Evolutionary conservation across 1,140 invertebrate genomes (phyloP).

Genomic region (Calosoma granatense): DNA sequence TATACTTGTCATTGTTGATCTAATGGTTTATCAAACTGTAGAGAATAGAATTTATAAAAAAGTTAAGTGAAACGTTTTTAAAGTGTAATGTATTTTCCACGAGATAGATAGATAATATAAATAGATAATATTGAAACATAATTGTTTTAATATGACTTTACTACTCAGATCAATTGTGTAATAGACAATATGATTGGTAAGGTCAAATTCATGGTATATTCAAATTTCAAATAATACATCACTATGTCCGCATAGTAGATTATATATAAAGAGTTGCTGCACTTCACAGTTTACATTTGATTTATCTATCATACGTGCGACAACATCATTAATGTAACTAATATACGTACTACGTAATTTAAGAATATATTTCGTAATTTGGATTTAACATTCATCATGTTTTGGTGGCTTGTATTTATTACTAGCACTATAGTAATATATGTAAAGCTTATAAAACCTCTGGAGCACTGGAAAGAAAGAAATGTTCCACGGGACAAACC

Average conservation of each 20-base stretch:
- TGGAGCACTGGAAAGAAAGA: slow-evolving; percentile 22
- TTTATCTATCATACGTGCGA: neutral
- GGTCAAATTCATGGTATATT: neutral
- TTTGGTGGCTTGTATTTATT: neutral
- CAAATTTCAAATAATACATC: neutral
- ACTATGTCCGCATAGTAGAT: neutral
- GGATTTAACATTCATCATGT: neutral
- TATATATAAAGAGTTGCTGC: neutral
- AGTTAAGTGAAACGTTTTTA: too few species aligned
- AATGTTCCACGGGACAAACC: slow-evolving; percentile 26
- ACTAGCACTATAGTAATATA: neutral
- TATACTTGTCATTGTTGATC: too few species aligned
- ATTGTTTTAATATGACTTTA: too few species aligned
- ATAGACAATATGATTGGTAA: too few species aligned
- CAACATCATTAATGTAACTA: neutral
- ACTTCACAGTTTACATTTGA: neutral
- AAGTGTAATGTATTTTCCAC: too few species aligned
- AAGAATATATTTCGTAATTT: neutral
- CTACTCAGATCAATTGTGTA: too few species aligned
- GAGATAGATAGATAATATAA: too few species aligned
- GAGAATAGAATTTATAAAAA: too few species aligned
- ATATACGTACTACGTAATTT: neutral
- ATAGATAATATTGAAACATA: too few species aligned
- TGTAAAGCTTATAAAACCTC: neutral
- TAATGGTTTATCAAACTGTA: too few species aligned